Conservation (phyloP, 2,797 vertebrate species). For the Sardinella longiceps region DNA sequence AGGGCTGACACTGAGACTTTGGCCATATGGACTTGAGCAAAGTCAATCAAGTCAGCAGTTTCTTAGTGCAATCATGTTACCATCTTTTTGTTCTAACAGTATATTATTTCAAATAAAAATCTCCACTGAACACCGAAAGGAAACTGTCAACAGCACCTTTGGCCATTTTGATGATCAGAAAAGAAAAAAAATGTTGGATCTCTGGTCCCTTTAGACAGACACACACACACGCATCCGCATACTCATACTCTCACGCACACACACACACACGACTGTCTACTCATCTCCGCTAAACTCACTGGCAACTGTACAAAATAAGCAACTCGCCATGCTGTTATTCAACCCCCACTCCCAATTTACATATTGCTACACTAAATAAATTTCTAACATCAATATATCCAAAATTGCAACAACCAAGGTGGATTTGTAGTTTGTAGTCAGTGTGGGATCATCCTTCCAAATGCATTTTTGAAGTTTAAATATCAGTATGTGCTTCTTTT, state of each 20-base stretch:
- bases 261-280: not conserved
- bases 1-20: conserved; percentile 17
- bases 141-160: conserved; percentile 24
- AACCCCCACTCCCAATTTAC: not conserved
- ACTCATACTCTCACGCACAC: conserved; percentile 4
- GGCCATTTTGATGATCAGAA: not conserved
- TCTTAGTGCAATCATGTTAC: conserved; percentile 8
- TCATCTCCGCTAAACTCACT: not conserved
- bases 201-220: conserved; percentile 26
- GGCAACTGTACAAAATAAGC: conserved; percentile 17
- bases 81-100: not conserved
- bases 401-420: not conserved
- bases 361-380: conserved; percentile 11
- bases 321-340: not conserved
- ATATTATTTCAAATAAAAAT: conserved; percentile 9
- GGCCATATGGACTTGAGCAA: conserved; percentile 1
- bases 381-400: not conserved
- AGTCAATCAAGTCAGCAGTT: not conserved
- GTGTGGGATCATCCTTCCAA: not conserved
- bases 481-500: conserved; percentile 13
- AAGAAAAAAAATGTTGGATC: conserved; percentile 1
- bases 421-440: not conserved
- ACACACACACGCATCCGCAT: not conserved
- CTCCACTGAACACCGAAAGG: conserved; percentile 2
- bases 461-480: conserved; percentile 2